A percentile compares a stretch with the other conserved stretches of the same genome.
These are phyloP conservation scores for Lampris incognitus DNA, from an alignment of 2,113 vertebrate species.

Conservation along the genomic window DNA sequence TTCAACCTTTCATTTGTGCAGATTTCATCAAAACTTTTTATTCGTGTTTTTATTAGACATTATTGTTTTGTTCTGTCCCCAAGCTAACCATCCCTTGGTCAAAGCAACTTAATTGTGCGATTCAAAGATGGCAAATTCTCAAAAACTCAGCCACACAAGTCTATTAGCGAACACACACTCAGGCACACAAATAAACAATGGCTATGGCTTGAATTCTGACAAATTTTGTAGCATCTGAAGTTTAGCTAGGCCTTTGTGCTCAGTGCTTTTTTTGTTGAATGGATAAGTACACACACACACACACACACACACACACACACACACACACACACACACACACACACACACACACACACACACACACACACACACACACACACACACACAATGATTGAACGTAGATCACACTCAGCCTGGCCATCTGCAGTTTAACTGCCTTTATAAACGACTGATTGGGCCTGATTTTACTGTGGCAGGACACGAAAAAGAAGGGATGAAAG, in stretches of 20 bases:
- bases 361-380: slow-evolving; percentile 5
- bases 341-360: slow-evolving; percentile 17
- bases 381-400: slow-evolving; percentile 40
- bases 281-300: too few species aligned
- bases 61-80: too few species aligned
- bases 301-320: slow-evolving; percentile 25
- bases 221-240: background rate
- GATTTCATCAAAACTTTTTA: background rate
- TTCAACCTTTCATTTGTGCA: too few species aligned
- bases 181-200: background rate
- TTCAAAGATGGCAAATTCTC: too few species aligned
- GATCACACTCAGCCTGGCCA: slow-evolving; percentile 56
- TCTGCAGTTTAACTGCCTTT: slow-evolving; percentile 65
- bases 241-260: background rate
- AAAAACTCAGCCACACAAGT: background rate
- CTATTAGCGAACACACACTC: background rate
- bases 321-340: slow-evolving; percentile 14
- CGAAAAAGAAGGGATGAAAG: slow-evolving; percentile 44
- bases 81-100: too few species aligned
- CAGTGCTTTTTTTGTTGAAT: too few species aligned
- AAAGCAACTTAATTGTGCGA: background rate
- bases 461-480: slow-evolving; percentile 45
- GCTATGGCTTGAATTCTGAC: too few species aligned
- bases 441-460: slow-evolving; percentile 65
- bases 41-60: background rate